These are phyloP conservation scores for Balanococcus diminutus DNA, from an alignment of 2,888 invertebrate genomes.

Conservation along the genomic window DNA sequence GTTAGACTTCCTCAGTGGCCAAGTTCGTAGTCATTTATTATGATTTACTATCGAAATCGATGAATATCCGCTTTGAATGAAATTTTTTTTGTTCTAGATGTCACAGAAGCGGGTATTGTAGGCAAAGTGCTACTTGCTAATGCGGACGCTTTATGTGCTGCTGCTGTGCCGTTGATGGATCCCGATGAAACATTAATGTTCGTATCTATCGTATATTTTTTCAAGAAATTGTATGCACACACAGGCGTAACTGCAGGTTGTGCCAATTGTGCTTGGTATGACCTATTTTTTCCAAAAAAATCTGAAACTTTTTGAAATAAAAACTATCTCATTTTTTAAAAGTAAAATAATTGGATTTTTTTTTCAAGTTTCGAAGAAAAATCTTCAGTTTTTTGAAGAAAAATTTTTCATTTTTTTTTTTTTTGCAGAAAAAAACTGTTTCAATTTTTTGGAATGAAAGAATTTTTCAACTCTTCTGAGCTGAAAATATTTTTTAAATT, in stretches of 20 bases:
- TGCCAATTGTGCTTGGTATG: neutral
- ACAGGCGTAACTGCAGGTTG: no score
- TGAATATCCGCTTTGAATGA: slow-evolving; percentile 41
- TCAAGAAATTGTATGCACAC: no score
- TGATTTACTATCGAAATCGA: neutral
- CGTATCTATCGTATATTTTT: slow-evolving; percentile 58
- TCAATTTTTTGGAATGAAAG: no score
- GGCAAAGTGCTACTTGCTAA: slow-evolving; percentile 94
- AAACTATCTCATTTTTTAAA: no score
- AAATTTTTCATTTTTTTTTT: no score
- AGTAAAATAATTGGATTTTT: no score
- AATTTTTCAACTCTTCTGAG: no score
- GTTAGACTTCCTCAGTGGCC: slow-evolving; percentile 89
- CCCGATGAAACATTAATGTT: slow-evolving; percentile 81
- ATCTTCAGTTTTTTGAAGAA: no score
- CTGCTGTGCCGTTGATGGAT: slow-evolving; percentile 94
- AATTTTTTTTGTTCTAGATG: slow-evolving; percentile 64
- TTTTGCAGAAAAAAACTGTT: no score
- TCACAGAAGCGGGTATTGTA: slow-evolving; percentile 82
- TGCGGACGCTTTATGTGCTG: slow-evolving; percentile 94
- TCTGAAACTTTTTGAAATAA: neutral
- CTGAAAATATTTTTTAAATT: no score
- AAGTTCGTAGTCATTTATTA: slow-evolving; percentile 64
- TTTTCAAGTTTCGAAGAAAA: no score
- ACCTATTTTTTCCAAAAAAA: no score